Percentiles rank a stretch among this genome's conserved stretches.
phyloP scores from a whole-genome alignment of 2,888 invertebrate genomes.

The Anodontia alba region DNA sequence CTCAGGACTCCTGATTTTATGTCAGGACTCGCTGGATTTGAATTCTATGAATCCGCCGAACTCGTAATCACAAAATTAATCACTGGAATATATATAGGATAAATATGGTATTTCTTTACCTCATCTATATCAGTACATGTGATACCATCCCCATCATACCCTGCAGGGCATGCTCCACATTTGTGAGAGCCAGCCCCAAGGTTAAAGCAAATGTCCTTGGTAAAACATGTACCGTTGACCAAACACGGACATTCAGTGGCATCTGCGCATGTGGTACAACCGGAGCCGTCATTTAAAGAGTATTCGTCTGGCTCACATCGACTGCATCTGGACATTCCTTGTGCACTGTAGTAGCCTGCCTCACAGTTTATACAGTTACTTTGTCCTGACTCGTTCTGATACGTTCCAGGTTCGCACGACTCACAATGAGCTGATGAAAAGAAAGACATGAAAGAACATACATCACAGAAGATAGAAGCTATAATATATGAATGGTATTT shows the following conservation, averaged over 20 bases:
- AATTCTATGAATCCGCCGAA: no score
- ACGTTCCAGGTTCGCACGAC: conserved; percentile 73
- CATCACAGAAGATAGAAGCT: no score
- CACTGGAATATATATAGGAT: no score
- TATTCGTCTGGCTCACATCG: conserved; percentile 69
- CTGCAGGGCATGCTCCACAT: conserved; percentile 74
- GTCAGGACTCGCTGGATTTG: no score
- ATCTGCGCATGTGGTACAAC: conserved; percentile 65
- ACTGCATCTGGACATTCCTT: conserved; percentile 73
- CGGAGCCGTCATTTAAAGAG: conserved; percentile 65
- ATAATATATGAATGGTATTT: no score
- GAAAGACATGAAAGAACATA: neutral
- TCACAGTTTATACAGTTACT: conserved; percentile 69
- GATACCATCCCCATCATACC: conserved; percentile 74
- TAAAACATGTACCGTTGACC: conserved; percentile 62
- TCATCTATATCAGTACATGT: conserved; percentile 79
- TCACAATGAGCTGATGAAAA: conserved; percentile 69
- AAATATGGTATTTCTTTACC: no score
- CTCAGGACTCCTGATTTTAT: no score
- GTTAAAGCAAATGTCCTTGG: conserved; percentile 69
- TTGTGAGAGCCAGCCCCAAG: conserved; percentile 54
- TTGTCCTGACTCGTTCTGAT: conserved; percentile 70
- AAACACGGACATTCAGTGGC: conserved; percentile 73
- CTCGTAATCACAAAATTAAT: no score
- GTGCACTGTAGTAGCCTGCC: conserved; percentile 69